Conservation (phyloP, 2,797 vertebrate genomes). For the Cuniculus paca region DNA sequence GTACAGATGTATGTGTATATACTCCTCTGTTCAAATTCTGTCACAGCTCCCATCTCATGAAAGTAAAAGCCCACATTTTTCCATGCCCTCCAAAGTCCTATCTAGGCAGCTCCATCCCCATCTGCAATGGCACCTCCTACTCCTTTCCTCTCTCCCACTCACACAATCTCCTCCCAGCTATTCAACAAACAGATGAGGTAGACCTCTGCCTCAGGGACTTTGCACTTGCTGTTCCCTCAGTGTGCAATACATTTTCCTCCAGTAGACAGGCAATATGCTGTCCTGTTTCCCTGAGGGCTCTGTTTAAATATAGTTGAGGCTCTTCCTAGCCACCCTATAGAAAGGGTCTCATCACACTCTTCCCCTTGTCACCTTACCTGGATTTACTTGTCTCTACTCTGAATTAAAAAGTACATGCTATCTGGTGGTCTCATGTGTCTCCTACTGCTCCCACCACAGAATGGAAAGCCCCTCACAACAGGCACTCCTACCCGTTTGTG, state of each 20-base stretch:
- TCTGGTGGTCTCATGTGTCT: neutral
- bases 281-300: neutral
- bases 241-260: neutral
- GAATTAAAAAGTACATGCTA: neutral
- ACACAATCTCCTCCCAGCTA: neutral
- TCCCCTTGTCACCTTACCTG: neutral
- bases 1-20: neutral
- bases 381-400: neutral
- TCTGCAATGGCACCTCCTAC: neutral
- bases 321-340: neutral
- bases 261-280: neutral
- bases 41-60: neutral
- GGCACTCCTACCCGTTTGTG: neutral
- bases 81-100: neutral
- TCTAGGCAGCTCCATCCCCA: rapidly evolving
- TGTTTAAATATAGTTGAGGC: neutral
- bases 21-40: neutral
- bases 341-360: neutral
- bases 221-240: neutral
- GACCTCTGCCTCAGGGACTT: neutral
- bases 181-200: neutral
- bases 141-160: neutral
- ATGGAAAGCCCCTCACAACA: neutral
- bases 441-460: neutral
- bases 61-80: neutral